phyloP scores from a whole-genome alignment of 1,140 invertebrate genomes.

The Lepidurus couesii region DNA sequence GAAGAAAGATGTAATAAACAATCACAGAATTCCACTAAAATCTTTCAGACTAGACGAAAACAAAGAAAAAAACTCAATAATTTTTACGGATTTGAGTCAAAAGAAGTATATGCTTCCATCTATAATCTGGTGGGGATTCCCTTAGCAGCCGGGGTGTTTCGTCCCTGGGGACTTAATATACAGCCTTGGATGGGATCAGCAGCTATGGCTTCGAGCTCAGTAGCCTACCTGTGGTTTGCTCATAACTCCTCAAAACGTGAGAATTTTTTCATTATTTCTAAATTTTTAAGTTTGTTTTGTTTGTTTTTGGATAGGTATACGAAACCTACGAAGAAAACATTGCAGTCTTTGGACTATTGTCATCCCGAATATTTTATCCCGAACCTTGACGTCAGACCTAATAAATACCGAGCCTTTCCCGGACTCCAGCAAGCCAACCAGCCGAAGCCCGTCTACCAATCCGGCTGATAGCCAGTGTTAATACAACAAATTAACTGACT shows the following conservation, averaged over 20 bases:
- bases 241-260: conserved; percentile 87
- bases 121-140: conserved; percentile 98
- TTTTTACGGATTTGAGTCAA: too few species aligned
- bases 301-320: conserved; percentile 51
- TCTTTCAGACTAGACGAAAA: too few species aligned
- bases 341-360: conserved; percentile 59
- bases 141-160: conserved; percentile 90
- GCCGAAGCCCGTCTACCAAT: too few species aligned
- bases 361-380: conserved; percentile 29
- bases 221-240: conserved; percentile 94
- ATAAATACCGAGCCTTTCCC: too few species aligned
- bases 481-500: too few species aligned
- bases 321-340: conserved; percentile 58
- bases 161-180: conserved; percentile 49
- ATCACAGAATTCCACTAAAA: not conserved
- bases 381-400: too few species aligned
- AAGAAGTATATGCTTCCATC: conserved; percentile 72
- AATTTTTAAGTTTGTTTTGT: conserved; percentile 10
- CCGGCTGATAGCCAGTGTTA: too few species aligned
- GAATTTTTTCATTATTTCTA: conserved; percentile 35
- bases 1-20: conserved; percentile 6
- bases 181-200: conserved; percentile 99
- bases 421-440: too few species aligned
- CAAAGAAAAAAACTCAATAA: too few species aligned
- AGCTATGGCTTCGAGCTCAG: conserved; percentile 95